Evolutionary conservation across 2,888 invertebrate genomes (phyloP).

Genomic region (Creontiades dilutus): DNA sequence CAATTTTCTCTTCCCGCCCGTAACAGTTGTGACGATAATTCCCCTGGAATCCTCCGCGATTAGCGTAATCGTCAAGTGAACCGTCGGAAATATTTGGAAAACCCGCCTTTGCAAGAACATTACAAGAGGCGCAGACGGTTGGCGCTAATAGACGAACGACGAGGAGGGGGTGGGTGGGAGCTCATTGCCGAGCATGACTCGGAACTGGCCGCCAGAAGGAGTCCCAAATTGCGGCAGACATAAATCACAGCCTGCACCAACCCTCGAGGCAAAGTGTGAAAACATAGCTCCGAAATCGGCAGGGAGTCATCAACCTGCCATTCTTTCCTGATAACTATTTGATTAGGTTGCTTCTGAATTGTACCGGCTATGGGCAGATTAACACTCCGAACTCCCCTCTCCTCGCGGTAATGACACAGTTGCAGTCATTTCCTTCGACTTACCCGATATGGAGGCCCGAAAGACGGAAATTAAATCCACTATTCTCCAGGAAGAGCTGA

Average conservation of each 20-base stretch:
- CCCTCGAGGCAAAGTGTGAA: slow-evolving; percentile 48
- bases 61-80: slow-evolving; percentile 14
- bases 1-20: slow-evolving; percentile 17
- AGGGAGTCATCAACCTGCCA: slow-evolving; percentile 24
- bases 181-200: slow-evolving; percentile 42
- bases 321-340: slow-evolving; percentile 58
- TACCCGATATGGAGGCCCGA: no score
- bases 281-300: slow-evolving; percentile 15
- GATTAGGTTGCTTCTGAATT: slow-evolving; percentile 61
- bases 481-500: no score
- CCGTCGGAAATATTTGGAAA: slow-evolving; percentile 24
- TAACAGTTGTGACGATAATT: slow-evolving; percentile 8
- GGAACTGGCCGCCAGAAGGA: not conserved
- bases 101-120: slow-evolving; percentile 9
- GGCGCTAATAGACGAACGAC: not conserved
- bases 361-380: slow-evolving; percentile 43
- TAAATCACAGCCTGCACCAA: slow-evolving; percentile 43
- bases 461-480: no score
- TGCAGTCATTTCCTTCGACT: no score
- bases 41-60: not conserved
- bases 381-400: not conserved
- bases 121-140: not conserved
- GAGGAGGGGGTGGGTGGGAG: not conserved
- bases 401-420: no score
- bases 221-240: slow-evolving; percentile 33